A percentile compares a stretch with the other conserved stretches of the same genome.
phyloP scores from a whole-genome alignment of 2,113 vertebrate species.

The Clupea harengus region DNA sequence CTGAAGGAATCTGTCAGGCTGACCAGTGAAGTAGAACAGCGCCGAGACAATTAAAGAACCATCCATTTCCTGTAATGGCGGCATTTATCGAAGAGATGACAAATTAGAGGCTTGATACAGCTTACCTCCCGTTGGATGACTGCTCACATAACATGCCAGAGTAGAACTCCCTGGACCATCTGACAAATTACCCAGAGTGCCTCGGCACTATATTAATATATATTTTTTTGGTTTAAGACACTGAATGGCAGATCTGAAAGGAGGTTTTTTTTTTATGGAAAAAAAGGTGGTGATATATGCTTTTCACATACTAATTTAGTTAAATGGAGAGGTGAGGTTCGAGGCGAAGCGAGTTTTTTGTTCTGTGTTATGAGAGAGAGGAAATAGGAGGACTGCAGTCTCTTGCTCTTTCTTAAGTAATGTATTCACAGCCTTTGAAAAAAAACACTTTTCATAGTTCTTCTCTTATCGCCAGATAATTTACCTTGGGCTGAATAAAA shows the following conservation, averaged over 20 bases:
- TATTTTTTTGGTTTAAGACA: background rate
- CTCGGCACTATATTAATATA: background rate
- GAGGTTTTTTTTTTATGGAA: background rate
- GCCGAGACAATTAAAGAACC: slow-evolving; percentile 60
- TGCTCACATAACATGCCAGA: background rate
- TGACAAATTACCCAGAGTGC: background rate
- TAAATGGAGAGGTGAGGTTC: background rate
- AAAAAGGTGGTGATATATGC: background rate
- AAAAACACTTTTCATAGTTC: background rate
- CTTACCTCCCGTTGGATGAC: slow-evolving; percentile 53
- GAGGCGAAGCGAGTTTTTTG: background rate
- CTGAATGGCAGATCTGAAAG: background rate
- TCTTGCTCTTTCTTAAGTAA: background rate
- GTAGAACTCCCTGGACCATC: background rate
- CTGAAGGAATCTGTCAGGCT: background rate
- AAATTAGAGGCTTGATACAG: slow-evolving; percentile 64
- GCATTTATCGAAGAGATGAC: slow-evolving; percentile 59
- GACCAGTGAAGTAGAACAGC: background rate
- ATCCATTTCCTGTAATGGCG: slow-evolving; percentile 59
- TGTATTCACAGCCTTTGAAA: background rate
- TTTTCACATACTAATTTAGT: background rate
- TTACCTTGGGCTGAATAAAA: background rate
- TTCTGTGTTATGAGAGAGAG: background rate
- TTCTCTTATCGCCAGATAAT: background rate
- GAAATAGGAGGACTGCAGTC: background rate